Evolutionary conservation across 2,888 invertebrate species (phyloP).

Genomic region (Melieria omissa): DNA sequence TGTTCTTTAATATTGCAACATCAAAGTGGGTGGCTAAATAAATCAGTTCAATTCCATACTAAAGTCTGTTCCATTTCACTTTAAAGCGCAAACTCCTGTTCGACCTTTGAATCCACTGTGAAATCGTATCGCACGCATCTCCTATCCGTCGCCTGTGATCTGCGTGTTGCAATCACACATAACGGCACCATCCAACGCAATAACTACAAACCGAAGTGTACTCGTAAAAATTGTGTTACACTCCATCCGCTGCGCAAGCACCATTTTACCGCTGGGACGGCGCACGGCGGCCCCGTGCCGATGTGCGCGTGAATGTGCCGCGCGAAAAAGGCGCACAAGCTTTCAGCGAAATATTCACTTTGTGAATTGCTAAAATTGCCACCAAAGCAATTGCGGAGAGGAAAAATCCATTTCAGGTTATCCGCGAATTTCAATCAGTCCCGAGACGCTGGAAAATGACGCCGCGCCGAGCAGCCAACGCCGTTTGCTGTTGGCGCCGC

Average conservation of each 20-base stretch:
- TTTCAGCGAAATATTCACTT: conserved; percentile 47
- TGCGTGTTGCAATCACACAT: conserved; percentile 3
- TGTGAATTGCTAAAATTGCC: conserved; percentile 60
- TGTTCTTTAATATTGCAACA: too few species aligned
- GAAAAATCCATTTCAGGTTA: conserved; percentile 64
- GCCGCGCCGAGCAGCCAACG: not conserved
- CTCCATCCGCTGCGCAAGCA: conserved; percentile 15
- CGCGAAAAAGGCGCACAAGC: not conserved
- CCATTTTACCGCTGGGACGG: conserved; percentile 18
- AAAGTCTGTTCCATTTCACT: too few species aligned
- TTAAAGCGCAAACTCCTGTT: too few species aligned
- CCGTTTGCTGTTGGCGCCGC: conserved; percentile 7
- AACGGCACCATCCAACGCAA: conserved; percentile 18
- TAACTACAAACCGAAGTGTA: conserved; percentile 14
- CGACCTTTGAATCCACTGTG: too few species aligned
- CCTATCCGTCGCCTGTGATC: not conserved
- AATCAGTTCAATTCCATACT: too few species aligned
- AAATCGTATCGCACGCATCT: too few species aligned
- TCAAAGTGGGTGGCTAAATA: too few species aligned
- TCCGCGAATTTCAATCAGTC: conserved; percentile 65
- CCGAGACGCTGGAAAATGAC: conserved; percentile 46
- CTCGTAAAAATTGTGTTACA: conserved; percentile 19
- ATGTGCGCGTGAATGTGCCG: not conserved
- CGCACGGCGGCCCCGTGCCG: not conserved
- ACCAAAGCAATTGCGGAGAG: conserved; percentile 63